Conservation (phyloP, 2,797 vertebrate species). For the Vespertilio murinus region DNA sequence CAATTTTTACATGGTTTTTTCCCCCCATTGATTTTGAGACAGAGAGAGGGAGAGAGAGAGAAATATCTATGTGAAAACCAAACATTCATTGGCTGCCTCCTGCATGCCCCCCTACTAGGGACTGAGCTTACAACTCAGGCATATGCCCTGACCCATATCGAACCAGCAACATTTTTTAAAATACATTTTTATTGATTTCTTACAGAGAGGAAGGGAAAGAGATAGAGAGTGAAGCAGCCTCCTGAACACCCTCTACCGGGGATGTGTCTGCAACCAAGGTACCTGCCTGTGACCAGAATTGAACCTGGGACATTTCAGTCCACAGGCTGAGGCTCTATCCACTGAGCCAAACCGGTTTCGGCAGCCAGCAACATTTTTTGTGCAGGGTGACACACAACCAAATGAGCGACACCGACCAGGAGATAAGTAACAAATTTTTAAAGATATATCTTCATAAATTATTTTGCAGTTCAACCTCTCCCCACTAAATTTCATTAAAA, state of each 20-base stretch:
- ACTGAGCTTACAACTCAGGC: neutral
- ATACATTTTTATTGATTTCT: no score
- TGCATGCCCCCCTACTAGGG: neutral
- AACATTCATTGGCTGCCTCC: neutral
- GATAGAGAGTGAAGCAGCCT: no score
- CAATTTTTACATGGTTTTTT: neutral
- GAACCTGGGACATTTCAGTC: no score
- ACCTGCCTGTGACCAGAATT: no score
- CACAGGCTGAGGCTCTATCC: no score
- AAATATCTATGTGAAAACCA: neutral
- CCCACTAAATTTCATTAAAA: neutral
- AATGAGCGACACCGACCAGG: neutral
- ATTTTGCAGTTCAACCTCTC: constrained; percentile 12
- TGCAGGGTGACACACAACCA: neutral
- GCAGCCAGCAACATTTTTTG: no score
- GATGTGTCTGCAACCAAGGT: no score
- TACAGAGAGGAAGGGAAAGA: no score
- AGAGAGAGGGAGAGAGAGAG: neutral
- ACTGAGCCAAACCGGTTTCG: no score
- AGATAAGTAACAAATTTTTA: neutral
- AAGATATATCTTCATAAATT: neutral
- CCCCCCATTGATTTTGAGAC: neutral
- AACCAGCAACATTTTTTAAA: neutral
- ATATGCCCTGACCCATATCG: neutral
- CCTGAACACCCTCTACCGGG: no score